Conservation (phyloP, 2,797 vertebrate species). For the Cuculus canorus region DNA sequence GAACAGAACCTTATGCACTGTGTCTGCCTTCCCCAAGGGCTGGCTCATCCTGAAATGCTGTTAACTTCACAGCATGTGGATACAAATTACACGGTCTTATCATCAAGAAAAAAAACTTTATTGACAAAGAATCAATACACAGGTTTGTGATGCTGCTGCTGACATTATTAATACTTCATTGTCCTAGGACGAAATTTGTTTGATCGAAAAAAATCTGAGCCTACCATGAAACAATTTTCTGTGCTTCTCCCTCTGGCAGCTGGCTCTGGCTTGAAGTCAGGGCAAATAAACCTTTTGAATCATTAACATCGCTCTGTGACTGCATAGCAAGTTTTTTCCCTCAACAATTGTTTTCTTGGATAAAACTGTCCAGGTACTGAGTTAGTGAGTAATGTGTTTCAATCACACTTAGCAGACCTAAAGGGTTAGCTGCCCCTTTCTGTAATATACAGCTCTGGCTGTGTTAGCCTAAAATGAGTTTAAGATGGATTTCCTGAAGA, state of each 20-base stretch:
- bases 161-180: neutral
- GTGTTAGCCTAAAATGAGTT: constrained; percentile 49
- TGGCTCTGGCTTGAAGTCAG: neutral
- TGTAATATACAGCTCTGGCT: neutral
- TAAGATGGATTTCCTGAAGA: constrained; percentile 39
- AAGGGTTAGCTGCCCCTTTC: constrained; percentile 15
- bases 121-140: neutral
- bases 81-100: neutral
- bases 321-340: neutral
- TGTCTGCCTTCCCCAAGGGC: neutral
- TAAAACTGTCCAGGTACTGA: constrained; percentile 6
- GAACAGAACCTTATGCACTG: neutral
- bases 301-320: neutral
- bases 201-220: neutral
- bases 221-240: neutral
- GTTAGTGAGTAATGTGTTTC: constrained; percentile 40
- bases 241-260: neutral
- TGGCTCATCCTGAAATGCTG: neutral
- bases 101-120: neutral
- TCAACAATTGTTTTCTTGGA: neutral
- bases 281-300: neutral
- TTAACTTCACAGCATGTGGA: neutral
- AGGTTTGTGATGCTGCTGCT: neutral
- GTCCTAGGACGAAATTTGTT: neutral
- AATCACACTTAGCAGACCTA: constrained; percentile 33